Percentiles rank a stretch among this genome's conserved stretches.
Evolutionary conservation across 2,113 vertebrate species (phyloP).

Genomic region (Python bivittatus): DNA sequence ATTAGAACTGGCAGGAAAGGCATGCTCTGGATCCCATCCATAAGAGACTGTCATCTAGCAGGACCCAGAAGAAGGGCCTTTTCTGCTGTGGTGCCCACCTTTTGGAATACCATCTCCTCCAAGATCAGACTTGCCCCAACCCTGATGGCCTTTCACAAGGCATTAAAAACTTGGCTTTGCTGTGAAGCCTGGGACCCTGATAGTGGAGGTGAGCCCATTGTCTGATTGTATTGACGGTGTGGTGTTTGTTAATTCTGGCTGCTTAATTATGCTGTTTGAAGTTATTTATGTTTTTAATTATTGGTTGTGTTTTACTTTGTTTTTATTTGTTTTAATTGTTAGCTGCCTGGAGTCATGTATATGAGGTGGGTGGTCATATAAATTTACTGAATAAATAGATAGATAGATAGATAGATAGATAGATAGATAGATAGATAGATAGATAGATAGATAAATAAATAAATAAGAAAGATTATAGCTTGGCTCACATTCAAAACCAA

Average conservation of each 20-base stretch:
- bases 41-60: no score
- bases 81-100: no score
- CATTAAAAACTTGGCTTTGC: neutral
- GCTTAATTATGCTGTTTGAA: neutral
- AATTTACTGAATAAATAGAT: neutral
- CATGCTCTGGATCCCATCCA: no score
- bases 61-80: no score
- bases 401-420: no score
- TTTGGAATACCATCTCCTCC: no score
- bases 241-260: neutral
- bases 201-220: neutral
- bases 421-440: no score
- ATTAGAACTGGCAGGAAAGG: no score
- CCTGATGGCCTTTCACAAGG: neutral
- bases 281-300: neutral
- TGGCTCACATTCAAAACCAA: neutral
- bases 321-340: neutral
- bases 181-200: neutral
- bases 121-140: no score
- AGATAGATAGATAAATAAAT: no score
- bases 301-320: neutral
- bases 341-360: neutral
- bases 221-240: neutral
- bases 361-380: neutral
- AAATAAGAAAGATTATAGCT: neutral